Evolutionary conservation across 2,888 invertebrate genomes (phyloP), one percentile per base, ranked within the genome.

Genomic region (Xestobium rufovillosum): DNA sequence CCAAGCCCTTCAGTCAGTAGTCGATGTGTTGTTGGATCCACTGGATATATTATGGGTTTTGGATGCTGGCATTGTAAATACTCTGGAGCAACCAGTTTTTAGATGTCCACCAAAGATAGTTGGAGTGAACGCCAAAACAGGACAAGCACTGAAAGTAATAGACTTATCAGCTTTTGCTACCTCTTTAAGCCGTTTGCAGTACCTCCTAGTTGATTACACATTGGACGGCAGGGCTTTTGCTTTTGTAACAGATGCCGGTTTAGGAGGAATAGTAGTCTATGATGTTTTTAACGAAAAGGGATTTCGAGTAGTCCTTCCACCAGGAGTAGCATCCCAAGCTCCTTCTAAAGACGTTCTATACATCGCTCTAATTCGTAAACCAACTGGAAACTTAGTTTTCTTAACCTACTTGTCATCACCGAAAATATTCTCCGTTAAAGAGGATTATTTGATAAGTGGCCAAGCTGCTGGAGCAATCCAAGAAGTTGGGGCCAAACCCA

Each of bases 1-100:
- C 55, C 72, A 71, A 51, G 80, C 79, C 45, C 66, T 77, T 40
- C 82, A 83, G 64, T 82, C 80, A 53, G 82, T 73, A 36, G 74
- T 78, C 45, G 80, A 80, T 62, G 66, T 80, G 51, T 73, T 70
- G 51, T 56, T 78, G 43, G 78, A 78, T 67, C 68, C 69, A 36
- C 47, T 70, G 56, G 72, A 73, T 34, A 65, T 72, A 13, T 60
- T 78, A 1, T 78, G 78, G 78, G 71, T 66, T 3, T 57, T 78
- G 44, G 78, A 78, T 53, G 69, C 68, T 23, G 78, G 78, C 14
- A 65, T 77, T 34, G 71, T 73, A 2, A 72, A 76, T 49, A 73
- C 73, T 3, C 52, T 78, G 52, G 73, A 72, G 38, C 69, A 71
- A 42, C 75, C 77, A 0, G 65, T 73, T 2, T 67, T 73, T 14